Base-by-base conservation (phyloP, 92 coral and sea anemone genomes). In the Umimayanthus chanpuru region DNA sequence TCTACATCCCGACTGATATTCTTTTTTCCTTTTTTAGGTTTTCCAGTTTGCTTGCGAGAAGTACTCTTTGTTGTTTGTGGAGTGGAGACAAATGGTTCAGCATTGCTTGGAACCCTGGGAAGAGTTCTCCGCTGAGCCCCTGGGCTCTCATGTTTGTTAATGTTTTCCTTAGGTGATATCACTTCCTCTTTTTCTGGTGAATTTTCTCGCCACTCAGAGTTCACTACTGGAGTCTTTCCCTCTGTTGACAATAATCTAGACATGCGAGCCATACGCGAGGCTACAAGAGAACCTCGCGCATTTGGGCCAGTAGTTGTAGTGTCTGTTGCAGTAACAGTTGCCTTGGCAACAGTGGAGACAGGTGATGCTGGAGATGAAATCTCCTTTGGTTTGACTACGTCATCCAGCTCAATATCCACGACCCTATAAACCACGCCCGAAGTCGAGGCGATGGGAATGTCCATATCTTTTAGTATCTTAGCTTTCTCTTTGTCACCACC, bases 351-450 rank as follows among this genome's bases (percentile, higher is more conserved):
- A 86, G 88, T 58, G 84, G 83, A 64, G 89, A 29, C 38, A 70
- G 87, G 65, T 83, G 77, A 14, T 26, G 6, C 14, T 9, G 87
- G 67, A 68, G 87, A 79, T 44, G 87, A 83, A 39, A 44, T 44
- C 23, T 83, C 65, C 16, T 71, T 83, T 16, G 73, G 21, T 18
- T 85, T 80, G 77, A 36, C 30, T 49, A 74, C 91, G 44, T 92
- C 96, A 32, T 89, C 96, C 3, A 94, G 90, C 12, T 92, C 87
- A 67, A 97, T 97, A 74, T 95, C 96, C 58, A 97, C 98, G 20
- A 91, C 94, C 81, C 94, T 97, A 43, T 90, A 73, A 38, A 73
- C 90, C 90, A 92, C 89, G 53, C 90, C 92, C 6, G 94, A 71
- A 9, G 89, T 88, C 5, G 91, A 86, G 73, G 71, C 66, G 9